A percentile compares a stretch with the other conserved stretches of the same genome.
phyloP scores from a whole-genome alignment of 2,113 vertebrate genomes.

The Stercorarius parasiticus region DNA sequence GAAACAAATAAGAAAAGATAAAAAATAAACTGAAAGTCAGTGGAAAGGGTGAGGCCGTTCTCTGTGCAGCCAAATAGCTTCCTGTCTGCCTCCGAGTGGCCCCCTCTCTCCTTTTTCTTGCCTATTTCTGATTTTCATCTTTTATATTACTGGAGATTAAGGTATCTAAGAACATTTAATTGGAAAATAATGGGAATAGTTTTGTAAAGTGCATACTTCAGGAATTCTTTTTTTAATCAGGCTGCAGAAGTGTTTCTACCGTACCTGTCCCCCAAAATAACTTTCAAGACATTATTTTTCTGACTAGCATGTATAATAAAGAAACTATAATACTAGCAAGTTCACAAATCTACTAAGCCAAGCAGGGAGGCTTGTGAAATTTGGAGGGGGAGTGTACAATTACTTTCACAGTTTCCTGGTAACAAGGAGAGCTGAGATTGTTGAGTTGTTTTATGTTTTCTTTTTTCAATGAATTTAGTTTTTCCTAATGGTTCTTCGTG shows the following conservation, averaged over 20 bases:
- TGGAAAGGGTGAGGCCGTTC: slow-evolving; percentile 61
- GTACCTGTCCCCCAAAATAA: neutral
- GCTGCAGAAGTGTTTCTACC: neutral
- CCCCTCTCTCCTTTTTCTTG: neutral
- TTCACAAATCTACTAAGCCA: neutral
- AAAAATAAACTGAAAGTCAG: slow-evolving; percentile 44
- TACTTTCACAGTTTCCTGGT: neutral
- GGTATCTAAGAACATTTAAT: neutral
- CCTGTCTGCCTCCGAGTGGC: slow-evolving; percentile 18
- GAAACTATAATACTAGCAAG: neutral
- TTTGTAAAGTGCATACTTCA: neutral
- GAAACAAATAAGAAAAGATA: slow-evolving; percentile 60
- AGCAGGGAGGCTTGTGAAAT: neutral
- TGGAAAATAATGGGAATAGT: neutral
- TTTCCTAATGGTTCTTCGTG: neutral
- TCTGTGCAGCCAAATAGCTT: slow-evolving; percentile 47
- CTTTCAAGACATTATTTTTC: neutral
- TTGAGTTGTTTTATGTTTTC: neutral
- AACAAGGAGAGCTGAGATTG: neutral
- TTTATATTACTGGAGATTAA: neutral
- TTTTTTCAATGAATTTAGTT: neutral
- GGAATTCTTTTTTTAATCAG: neutral
- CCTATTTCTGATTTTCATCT: neutral
- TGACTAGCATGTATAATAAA: neutral
- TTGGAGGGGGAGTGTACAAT: neutral